Percentiles rank a stretch among this genome's conserved stretches.
Evolutionary conservation across 2,888 invertebrate species (phyloP).

Genomic region (Podabrus alpinus): DNA sequence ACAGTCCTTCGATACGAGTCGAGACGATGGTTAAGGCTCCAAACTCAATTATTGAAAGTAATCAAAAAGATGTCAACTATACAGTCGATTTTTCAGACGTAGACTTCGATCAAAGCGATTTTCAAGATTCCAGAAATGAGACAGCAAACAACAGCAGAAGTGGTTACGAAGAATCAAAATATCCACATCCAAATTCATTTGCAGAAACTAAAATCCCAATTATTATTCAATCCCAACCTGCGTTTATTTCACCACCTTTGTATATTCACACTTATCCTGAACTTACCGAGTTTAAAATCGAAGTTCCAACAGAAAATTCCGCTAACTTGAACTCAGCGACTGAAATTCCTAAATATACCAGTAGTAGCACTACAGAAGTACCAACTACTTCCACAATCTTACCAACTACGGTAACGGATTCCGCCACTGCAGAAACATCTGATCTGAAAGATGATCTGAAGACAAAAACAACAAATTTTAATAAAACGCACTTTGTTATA

Average conservation of each 20-base stretch:
- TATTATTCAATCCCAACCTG: conserved; percentile 3
- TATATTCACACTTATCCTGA: conserved; percentile 4
- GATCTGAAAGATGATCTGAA: neutral
- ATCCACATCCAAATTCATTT: neutral
- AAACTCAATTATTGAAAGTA: conserved; percentile 36
- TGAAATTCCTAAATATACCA: conserved; percentile 6
- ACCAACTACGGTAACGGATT: neutral
- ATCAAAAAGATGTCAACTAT: conserved; percentile 38
- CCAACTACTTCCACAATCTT: conserved; percentile 33
- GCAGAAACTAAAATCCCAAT: conserved; percentile 1
- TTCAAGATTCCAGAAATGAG: neutral
- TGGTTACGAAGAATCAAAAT: neutral
- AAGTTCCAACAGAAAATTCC: neutral
- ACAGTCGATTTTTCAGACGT: neutral
- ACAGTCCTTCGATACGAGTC: conserved; percentile 67
- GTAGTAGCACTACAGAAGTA: conserved; percentile 36
- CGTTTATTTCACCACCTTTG: conserved; percentile 4
- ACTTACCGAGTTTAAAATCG: neutral
- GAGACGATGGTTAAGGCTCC: conserved; percentile 56
- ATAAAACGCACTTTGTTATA: neutral
- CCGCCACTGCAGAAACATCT: neutral
- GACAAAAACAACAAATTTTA: neutral
- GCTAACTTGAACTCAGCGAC: conserved; percentile 17
- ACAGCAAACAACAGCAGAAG: neutral
- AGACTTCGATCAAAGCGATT: neutral